Conservation (phyloP, 1,140 invertebrate species). For the Cecropterus lyciades region DNA sequence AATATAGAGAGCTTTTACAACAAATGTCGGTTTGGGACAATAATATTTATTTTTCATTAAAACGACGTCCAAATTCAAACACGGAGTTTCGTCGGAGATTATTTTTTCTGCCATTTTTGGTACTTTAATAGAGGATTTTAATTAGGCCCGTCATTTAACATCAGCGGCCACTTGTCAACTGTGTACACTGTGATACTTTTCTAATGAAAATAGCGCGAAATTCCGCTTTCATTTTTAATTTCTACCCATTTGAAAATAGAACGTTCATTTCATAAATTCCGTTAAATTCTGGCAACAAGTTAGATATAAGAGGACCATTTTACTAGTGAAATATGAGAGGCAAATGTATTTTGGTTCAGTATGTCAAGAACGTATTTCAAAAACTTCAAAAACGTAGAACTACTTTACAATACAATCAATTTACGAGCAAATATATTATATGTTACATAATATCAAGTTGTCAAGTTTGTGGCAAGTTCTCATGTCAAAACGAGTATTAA, state of each 20-base stretch:
- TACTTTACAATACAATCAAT: too few species aligned
- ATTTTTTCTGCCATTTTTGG: conserved; percentile 10
- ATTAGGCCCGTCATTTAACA: conserved; percentile 43
- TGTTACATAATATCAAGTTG: too few species aligned
- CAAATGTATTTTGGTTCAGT: too few species aligned
- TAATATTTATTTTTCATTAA: conserved; percentile 12
- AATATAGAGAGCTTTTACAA: neutral
- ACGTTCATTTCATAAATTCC: neutral
- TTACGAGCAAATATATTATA: too few species aligned
- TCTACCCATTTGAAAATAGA: neutral
- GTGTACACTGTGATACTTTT: conserved; percentile 18
- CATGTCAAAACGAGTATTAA: too few species aligned
- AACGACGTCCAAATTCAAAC: conserved; percentile 5
- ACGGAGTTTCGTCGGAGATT: neutral
- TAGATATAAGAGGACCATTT: too few species aligned
- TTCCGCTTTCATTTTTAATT: conserved; percentile 6
- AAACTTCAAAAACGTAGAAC: too few species aligned
- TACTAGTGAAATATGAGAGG: too few species aligned
- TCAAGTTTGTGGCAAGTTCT: too few species aligned
- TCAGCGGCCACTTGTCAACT: conserved; percentile 44
- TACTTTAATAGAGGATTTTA: conserved; percentile 36
- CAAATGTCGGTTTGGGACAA: neutral
- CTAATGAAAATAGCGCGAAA: conserved; percentile 6
- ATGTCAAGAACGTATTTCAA: too few species aligned
- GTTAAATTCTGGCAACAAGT: too few species aligned